Conservation (phyloP, 2,113 vertebrate species). For the Percopsis transmontana region DNA sequence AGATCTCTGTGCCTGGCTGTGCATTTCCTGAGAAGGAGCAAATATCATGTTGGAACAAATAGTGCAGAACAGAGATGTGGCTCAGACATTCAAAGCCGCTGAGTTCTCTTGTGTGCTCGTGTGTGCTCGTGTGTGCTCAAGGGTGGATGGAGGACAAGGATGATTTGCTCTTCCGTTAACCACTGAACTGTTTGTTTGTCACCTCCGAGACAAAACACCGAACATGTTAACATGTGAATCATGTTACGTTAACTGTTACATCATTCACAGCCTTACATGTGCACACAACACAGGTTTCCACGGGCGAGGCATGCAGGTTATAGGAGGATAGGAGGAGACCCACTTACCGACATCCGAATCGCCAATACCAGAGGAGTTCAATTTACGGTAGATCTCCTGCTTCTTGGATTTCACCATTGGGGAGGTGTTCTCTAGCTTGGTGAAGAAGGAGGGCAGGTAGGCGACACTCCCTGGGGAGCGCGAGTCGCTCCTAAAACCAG, state of each 20-base stretch:
- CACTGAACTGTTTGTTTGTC: too few species aligned
- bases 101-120: too few species aligned
- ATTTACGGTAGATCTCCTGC: conserved; percentile 99
- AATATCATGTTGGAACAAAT: conserved; percentile 12
- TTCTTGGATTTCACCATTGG: conserved; percentile 98
- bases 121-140: too few species aligned
- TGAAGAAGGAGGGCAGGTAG: conserved; percentile 96
- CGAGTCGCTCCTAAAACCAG: conserved; percentile 86
- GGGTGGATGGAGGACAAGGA: too few species aligned
- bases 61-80: background rate
- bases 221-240: too few species aligned
- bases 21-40: conserved; percentile 85
- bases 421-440: conserved; percentile 96
- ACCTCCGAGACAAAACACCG: too few species aligned
- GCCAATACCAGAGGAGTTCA: conserved; percentile 94
- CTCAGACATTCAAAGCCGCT: too few species aligned
- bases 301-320: conserved; percentile 1
- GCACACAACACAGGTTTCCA: background rate
- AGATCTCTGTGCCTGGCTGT: conserved; percentile 98
- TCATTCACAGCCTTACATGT: too few species aligned
- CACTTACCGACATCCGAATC: conserved; percentile 98
- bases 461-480: conserved; percentile 90
- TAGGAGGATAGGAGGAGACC: conserved; percentile 39
- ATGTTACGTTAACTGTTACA: too few species aligned
- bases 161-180: too few species aligned